A percentile compares a stretch with the other conserved stretches of the same genome.
Conservation (phyloP, 2,113 vertebrate genomes). For the Otus sunia region DNA sequence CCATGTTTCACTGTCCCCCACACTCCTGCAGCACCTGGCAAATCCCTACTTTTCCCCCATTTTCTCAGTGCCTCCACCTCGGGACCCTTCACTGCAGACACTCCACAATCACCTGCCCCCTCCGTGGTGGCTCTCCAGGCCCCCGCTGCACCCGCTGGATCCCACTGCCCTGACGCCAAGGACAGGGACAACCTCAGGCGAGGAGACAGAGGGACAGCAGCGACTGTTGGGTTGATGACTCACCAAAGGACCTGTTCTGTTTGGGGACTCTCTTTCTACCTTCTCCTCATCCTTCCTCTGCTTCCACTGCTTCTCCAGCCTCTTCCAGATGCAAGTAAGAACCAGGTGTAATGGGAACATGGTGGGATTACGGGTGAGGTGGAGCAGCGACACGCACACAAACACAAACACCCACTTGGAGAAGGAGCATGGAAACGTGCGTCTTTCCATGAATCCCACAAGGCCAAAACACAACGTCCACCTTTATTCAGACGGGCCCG, state of each 20-base stretch:
- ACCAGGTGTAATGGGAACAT: too few relatives aligned
- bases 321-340: neutral
- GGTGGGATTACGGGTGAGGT: neutral
- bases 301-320: neutral
- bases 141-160: neutral
- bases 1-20: too few relatives aligned
- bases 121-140: neutral
- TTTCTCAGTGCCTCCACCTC: neutral
- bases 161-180: neutral
- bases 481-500: rapidly evolving
- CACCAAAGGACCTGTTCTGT: neutral
- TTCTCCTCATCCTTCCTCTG: neutral
- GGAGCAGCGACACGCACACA: neutral
- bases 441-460: neutral
- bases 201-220: neutral
- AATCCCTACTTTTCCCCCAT: neutral
- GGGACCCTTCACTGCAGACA: neutral
- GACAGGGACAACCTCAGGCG: neutral
- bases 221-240: neutral
- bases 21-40: neutral
- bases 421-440: neutral
- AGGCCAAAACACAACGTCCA: neutral
- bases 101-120: neutral
- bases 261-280: neutral
- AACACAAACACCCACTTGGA: too few relatives aligned